Evolutionary conservation across 1,140 invertebrate species (phyloP).

Genomic region (Drosophila setifemur): DNA sequence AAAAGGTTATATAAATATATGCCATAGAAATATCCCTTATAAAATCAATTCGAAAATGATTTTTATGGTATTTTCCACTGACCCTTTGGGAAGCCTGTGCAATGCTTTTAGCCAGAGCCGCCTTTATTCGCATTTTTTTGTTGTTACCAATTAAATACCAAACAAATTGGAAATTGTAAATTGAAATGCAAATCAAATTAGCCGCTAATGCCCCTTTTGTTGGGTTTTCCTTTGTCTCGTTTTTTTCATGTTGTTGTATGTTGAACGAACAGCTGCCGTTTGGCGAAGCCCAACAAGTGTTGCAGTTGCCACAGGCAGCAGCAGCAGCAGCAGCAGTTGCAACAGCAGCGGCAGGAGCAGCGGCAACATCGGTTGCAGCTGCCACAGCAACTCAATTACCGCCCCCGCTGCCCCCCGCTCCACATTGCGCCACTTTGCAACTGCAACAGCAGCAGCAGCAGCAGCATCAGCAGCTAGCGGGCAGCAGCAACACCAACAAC

Average conservation of each 20-base stretch:
- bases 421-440: constrained; percentile 56
- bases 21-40: too few species aligned
- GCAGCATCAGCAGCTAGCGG: constrained; percentile 7
- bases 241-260: too few species aligned
- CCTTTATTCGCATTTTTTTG: background rate
- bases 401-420: constrained; percentile 48
- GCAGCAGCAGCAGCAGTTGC: constrained; percentile 33
- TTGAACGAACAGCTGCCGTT: constrained; percentile 63
- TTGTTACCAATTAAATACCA: constrained; percentile 62
- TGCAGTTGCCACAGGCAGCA: constrained; percentile 48
- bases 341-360: constrained; percentile 8
- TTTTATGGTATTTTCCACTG: too few species aligned
- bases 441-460: constrained; percentile 41
- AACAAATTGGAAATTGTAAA: constrained; percentile 64
- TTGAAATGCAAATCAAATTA: constrained; percentile 75
- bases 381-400: constrained; percentile 24
- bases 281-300: constrained; percentile 72
- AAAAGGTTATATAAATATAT: too few species aligned
- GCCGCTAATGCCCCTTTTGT: constrained; percentile 29
- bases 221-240: background rate
- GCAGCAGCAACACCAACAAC: constrained; percentile 11
- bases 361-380: constrained; percentile 17
- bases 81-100: background rate
- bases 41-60: too few species aligned
- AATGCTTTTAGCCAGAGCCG: too few species aligned